A percentile compares a stretch with the other conserved stretches of the same genome.
phyloP scores from a whole-genome alignment of 2,888 invertebrate species.

The Dinocampus coccinellae region DNA sequence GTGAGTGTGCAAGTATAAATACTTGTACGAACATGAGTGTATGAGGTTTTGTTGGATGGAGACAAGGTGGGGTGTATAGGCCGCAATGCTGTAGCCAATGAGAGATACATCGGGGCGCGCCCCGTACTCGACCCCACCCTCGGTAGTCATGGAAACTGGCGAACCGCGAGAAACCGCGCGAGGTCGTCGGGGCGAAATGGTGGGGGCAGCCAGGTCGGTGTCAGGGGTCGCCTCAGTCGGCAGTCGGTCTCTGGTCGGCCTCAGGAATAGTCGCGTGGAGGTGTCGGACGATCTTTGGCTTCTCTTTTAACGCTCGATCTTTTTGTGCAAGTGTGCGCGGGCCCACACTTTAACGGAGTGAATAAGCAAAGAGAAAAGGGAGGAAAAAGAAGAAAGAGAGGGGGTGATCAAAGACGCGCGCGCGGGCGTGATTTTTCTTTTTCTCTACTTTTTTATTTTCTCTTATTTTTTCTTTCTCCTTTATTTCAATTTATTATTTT shows the following conservation, averaged over 20 bases:
- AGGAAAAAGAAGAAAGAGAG: neutral
- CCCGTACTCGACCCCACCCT: slow-evolving; percentile 67
- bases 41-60: slow-evolving; percentile 16
- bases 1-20: slow-evolving; percentile 27
- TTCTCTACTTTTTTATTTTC: no score
- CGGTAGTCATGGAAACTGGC: slow-evolving; percentile 66
- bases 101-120: slow-evolving; percentile 64
- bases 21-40: slow-evolving; percentile 25
- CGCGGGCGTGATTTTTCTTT: neutral
- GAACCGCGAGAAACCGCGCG: slow-evolving; percentile 63
- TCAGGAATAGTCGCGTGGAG: slow-evolving; percentile 65
- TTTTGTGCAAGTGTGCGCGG: neutral
- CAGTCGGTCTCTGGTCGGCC: slow-evolving; percentile 69
- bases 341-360: neutral
- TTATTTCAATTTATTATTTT: no score
- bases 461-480: neutral
- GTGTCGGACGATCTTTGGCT: slow-evolving; percentile 48
- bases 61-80: slow-evolving; percentile 52
- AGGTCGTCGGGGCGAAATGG: slow-evolving; percentile 48
- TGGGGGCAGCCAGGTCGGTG: slow-evolving; percentile 64
- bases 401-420: neutral
- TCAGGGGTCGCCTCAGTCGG: slow-evolving; percentile 68
- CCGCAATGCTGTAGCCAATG: slow-evolving; percentile 63
- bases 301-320: slow-evolving; percentile 17
- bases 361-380: neutral